phyloP scores from a whole-genome alignment of 1,140 invertebrate genomes.

The Drosophila kurseongensis region DNA sequence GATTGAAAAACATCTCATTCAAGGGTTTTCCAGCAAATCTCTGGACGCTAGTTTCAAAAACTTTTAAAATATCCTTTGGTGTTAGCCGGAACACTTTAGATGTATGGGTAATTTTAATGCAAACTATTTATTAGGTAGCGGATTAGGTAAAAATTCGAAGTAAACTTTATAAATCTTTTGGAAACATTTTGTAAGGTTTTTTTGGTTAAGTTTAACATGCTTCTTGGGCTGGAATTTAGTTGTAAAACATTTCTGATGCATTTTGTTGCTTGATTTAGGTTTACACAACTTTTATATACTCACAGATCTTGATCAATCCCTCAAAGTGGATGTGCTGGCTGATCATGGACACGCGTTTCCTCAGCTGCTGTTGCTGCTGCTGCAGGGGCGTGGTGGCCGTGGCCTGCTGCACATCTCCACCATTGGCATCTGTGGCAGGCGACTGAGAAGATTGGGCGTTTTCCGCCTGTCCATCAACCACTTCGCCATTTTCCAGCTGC shows the following conservation, averaged over 20 bases:
- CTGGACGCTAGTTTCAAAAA: neutral
- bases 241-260: too few relatives aligned
- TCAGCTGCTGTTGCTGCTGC: conserved; percentile 65
- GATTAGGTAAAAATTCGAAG: too few relatives aligned
- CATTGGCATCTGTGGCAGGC: conserved; percentile 55
- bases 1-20: conserved; percentile 3
- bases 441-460: conserved; percentile 11
- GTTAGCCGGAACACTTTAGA: neutral
- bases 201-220: too few relatives aligned
- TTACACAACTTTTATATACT: conserved; percentile 11
- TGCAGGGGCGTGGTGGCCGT: conserved; percentile 67
- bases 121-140: too few relatives aligned
- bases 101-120: too few relatives aligned
- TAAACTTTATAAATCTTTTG: too few relatives aligned
- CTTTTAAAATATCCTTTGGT: neutral
- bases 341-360: conserved; percentile 76
- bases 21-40: neutral
- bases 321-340: conserved; percentile 76
- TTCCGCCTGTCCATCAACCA: conserved; percentile 66
- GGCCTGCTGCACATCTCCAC: conserved; percentile 58
- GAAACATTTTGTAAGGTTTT: too few relatives aligned
- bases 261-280: neutral
- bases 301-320: conserved; percentile 77
- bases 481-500: conserved; percentile 84
- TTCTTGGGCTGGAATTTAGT: too few relatives aligned